These are phyloP conservation scores for Enoplolaimus lenunculus DNA, from an alignment of 2,888 invertebrate species.

Conservation along the genomic window DNA sequence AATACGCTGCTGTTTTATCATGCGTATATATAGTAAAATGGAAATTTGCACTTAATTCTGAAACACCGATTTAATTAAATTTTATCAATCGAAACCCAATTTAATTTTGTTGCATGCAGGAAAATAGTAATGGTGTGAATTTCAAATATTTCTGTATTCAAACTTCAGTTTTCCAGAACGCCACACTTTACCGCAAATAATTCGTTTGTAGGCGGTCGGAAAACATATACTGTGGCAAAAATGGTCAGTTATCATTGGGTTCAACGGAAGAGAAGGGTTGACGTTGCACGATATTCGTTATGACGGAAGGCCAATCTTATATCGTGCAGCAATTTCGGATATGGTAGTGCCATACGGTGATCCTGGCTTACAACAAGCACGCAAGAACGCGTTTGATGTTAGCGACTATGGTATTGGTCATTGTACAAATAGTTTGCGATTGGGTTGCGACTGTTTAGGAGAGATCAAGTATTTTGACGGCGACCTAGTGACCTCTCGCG, in stretches of 20 bases:
- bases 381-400: slow-evolving; percentile 23
- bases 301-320: slow-evolving; percentile 18
- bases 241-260: slow-evolving; percentile 21
- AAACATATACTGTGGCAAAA: slow-evolving; percentile 23
- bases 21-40: too few relatives aligned
- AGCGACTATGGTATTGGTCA: slow-evolving; percentile 22
- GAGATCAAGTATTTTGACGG: slow-evolving; percentile 24
- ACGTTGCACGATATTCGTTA: slow-evolving; percentile 21
- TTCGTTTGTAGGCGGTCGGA: slow-evolving; percentile 15
- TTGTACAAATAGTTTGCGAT: slow-evolving; percentile 19
- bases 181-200: too few relatives aligned
- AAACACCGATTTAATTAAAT: too few relatives aligned
- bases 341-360: slow-evolving; percentile 24
- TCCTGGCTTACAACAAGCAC: slow-evolving; percentile 18
- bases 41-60: too few relatives aligned
- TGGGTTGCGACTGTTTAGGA: slow-evolving; percentile 24
- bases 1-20: too few relatives aligned
- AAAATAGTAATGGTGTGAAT: too few relatives aligned
- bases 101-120: too few relatives aligned
- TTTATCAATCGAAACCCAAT: too few relatives aligned
- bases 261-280: slow-evolving; percentile 21
- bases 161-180: too few relatives aligned
- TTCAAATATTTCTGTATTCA: too few relatives aligned
- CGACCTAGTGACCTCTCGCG: slow-evolving; percentile 11
- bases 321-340: slow-evolving; percentile 21